Conservation (phyloP, 2,113 vertebrate genomes). For the Vulpes lagopus region DNA sequence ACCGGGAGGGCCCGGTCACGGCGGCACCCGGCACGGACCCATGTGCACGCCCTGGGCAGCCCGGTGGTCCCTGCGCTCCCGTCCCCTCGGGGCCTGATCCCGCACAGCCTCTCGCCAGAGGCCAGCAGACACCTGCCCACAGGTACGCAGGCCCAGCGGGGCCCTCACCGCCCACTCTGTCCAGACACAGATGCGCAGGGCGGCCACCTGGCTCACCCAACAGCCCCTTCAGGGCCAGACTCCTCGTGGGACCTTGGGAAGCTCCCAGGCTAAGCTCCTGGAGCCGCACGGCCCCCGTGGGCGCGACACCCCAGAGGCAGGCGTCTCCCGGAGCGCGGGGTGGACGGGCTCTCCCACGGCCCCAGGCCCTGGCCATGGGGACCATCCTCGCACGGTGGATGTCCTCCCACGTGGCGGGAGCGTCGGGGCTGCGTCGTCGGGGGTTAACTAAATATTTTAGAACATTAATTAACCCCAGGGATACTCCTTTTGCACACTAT, state of each 20-base stretch:
- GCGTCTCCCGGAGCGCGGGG: rapidly evolving
- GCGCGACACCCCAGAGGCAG: not conserved
- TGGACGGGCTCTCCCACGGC: rapidly evolving
- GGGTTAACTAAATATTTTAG: constrained; percentile 45
- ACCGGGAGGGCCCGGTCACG: not conserved
- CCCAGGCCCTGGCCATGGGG: not conserved
- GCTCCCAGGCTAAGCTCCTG: not conserved
- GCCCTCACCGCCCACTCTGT: not conserved
- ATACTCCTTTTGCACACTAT: not conserved
- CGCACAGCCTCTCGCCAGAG: not conserved
- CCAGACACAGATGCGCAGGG: not conserved
- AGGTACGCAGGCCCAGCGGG: not conserved
- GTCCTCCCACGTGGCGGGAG: not conserved
- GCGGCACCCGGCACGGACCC: not conserved
- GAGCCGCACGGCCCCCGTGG: not conserved
- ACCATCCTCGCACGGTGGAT: rapidly evolving
- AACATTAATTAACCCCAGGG: constrained; percentile 19
- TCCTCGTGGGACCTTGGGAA: not conserved
- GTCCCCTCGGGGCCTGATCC: not conserved
- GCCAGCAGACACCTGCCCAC: not conserved
- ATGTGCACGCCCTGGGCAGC: rapidly evolving
- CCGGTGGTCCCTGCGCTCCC: rapidly evolving
- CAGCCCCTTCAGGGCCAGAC: not conserved
- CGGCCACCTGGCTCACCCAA: not conserved
- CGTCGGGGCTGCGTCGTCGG: rapidly evolving